Percentiles rank a stretch among this genome's conserved stretches.
These are phyloP conservation scores for Actinemys pallida DNA, from an alignment of 2,113 vertebrate genomes.

Conservation along the genomic window DNA sequence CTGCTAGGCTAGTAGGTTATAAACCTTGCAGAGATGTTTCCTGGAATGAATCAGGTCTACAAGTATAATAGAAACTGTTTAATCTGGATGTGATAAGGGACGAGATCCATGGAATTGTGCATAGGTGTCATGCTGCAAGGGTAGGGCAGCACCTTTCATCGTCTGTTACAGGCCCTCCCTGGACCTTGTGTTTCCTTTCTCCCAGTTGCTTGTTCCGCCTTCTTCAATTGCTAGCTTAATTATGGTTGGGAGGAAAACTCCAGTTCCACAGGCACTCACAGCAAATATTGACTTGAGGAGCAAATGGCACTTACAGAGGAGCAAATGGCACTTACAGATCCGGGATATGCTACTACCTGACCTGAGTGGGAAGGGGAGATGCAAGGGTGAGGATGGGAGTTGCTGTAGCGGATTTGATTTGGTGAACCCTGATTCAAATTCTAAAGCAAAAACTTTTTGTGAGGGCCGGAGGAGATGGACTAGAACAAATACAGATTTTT, in stretches of 20 bases:
- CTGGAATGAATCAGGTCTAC: neutral
- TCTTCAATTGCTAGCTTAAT: neutral
- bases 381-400: slow-evolving; percentile 29
- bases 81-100: accelerated
- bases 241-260: slow-evolving; percentile 19
- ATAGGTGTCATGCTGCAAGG: accelerated
- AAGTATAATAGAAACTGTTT: neutral
- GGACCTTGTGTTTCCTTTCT: neutral
- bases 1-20: accelerated
- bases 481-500: neutral
- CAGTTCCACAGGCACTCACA: slow-evolving; percentile 8
- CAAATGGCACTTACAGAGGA: slow-evolving; percentile 47
- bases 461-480: neutral
- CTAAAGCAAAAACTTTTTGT: neutral
- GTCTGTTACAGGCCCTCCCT: accelerated
- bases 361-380: neutral
- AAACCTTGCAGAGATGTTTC: neutral
- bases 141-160: neutral
- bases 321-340: slow-evolving; percentile 44
- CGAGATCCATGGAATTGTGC: accelerated
- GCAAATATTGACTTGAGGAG: slow-evolving; percentile 75
- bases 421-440: neutral
- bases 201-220: neutral
- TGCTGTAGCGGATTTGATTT: neutral
- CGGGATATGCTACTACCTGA: slow-evolving; percentile 10